These are phyloP conservation scores for Chrysomela aeneicollis DNA, from an alignment of 2,888 invertebrate genomes.

Conservation along the genomic window DNA sequence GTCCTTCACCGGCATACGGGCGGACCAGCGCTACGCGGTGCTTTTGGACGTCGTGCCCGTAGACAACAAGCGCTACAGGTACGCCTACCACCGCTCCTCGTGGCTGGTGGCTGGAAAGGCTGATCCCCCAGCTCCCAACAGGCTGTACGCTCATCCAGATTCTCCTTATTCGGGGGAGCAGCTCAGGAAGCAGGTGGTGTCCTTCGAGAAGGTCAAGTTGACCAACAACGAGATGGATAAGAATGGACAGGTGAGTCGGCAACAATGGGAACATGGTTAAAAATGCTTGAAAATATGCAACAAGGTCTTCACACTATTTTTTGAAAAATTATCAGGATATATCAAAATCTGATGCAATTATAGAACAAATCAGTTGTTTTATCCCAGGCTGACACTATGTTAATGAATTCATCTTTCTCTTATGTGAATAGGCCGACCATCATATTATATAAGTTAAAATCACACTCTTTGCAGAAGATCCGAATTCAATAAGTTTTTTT, in stretches of 20 bases:
- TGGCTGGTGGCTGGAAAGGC: constrained; percentile 87
- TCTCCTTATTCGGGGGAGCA: constrained; percentile 83
- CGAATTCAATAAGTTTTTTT: too few species aligned
- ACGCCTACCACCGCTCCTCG: constrained; percentile 83
- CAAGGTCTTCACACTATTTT: too few species aligned
- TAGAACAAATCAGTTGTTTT: too few species aligned
- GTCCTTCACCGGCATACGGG: constrained; percentile 74
- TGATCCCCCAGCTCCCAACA: constrained; percentile 75
- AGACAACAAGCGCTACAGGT: constrained; percentile 80
- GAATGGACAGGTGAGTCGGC: constrained; percentile 72
- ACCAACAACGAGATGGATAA: constrained; percentile 86
- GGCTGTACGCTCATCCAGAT: constrained; percentile 82
- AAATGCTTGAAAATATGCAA: too few species aligned
- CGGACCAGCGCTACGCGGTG: constrained; percentile 75
- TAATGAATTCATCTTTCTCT: too few species aligned
- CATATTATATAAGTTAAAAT: too few species aligned
- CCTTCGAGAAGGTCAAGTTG: constrained; percentile 84
- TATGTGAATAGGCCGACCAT: too few species aligned
- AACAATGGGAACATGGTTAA: too few species aligned
- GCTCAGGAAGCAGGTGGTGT: constrained; percentile 78
- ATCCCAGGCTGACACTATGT: too few species aligned
- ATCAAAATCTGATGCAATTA: too few species aligned
- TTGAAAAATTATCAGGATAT: too few species aligned
- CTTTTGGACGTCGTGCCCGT: constrained; percentile 83
- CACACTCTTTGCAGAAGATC: too few species aligned